Evolutionary conservation across 1,140 invertebrate species (phyloP).

Genomic region (Cotesia chilonis): DNA sequence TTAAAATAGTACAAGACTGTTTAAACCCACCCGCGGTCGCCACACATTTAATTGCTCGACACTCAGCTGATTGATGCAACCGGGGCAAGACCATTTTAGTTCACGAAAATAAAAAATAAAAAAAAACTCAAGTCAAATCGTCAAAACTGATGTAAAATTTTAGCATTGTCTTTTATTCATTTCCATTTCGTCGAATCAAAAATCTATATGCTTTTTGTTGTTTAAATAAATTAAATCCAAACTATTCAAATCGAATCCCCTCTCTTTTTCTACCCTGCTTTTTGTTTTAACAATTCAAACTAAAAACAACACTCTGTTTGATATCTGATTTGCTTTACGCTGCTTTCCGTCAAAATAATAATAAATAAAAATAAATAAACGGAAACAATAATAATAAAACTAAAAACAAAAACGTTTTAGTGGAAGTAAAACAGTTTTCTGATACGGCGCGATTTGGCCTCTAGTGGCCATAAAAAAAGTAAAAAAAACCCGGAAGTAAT

Average conservation of each 20-base stretch:
- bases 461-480: constrained; percentile 14
- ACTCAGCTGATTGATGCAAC: constrained; percentile 24
- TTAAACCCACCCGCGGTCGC: constrained; percentile 1
- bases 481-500: constrained; percentile 7
- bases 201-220: too few species aligned
- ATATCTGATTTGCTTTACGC: too few species aligned
- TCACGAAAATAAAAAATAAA: neutral
- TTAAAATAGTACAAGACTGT: constrained; percentile 19
- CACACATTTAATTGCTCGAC: constrained; percentile 33
- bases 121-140: neutral
- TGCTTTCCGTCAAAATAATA: too few species aligned
- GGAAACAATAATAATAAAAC: too few species aligned
- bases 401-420: neutral
- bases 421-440: neutral
- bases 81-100: neutral
- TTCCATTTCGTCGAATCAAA: too few species aligned
- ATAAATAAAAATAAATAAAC: too few species aligned
- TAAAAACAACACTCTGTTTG: too few species aligned
- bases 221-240: too few species aligned
- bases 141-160: constrained; percentile 1
- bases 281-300: too few species aligned
- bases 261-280: too few species aligned
- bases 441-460: neutral
- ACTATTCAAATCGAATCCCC: too few species aligned
- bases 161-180: too few species aligned